phyloP scores from a whole-genome alignment of 2,797 vertebrate species.

The Paratrypauchen microcephalus region DNA sequence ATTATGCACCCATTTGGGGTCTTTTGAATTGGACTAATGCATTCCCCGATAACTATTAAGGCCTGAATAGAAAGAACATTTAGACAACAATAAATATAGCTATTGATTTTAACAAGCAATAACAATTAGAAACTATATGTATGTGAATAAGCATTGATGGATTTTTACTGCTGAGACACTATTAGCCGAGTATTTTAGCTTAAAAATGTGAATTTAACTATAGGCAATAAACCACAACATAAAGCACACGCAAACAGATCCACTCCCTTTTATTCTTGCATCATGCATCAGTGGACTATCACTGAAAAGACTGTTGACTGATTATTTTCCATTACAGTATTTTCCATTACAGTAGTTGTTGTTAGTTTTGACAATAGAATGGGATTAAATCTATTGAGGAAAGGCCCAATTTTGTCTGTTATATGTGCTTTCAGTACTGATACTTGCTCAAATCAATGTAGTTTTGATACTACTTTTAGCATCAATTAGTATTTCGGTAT shows the following conservation, averaged over 20 bases:
- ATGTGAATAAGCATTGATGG: conserved; percentile 1
- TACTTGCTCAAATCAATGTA: too few species aligned
- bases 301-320: too few species aligned
- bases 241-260: neutral
- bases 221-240: neutral
- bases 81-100: conserved; percentile 10
- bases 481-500: too few species aligned
- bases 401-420: too few species aligned
- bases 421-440: too few species aligned
- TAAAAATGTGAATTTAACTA: neutral
- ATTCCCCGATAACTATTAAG: conserved; percentile 9
- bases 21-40: conserved; percentile 3
- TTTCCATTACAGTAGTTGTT: too few species aligned
- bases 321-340: too few species aligned
- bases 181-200: conserved; percentile 1
- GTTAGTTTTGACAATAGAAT: too few species aligned
- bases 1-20: conserved; percentile 3
- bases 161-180: neutral
- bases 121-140: conserved; percentile 9
- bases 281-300: neutral
- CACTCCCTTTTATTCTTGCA: neutral
- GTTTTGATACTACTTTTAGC: too few species aligned
- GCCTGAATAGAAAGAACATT: conserved; percentile 11
- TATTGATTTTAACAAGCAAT: conserved; percentile 11
- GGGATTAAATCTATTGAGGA: too few species aligned